Percentiles rank a stretch among this genome's conserved stretches.
These are phyloP conservation scores for Altica lythri DNA, from an alignment of 2,888 invertebrate genomes.

Conservation along the genomic window DNA sequence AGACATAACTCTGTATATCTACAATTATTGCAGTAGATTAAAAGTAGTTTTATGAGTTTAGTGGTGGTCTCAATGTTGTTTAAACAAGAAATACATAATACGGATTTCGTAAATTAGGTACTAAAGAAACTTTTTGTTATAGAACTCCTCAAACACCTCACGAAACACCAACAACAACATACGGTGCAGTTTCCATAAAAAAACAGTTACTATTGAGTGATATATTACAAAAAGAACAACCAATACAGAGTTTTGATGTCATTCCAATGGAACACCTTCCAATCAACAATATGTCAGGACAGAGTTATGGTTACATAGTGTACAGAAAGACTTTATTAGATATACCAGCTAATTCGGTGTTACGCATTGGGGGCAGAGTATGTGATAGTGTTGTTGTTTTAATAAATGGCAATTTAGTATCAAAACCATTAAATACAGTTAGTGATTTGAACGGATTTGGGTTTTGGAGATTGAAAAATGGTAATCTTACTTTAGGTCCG, in stretches of 20 bases:
- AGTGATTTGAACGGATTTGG: conserved; percentile 55
- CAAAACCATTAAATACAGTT: conserved; percentile 43
- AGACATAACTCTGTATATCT: too few relatives aligned
- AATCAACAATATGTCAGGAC: conserved; percentile 58
- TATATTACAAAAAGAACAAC: conserved; percentile 39
- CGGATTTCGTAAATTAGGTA: too few relatives aligned
- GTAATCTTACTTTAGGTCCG: conserved; percentile 45
- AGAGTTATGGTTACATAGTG: conserved; percentile 62
- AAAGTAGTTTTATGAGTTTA: too few relatives aligned
- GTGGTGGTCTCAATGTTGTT: too few relatives aligned
- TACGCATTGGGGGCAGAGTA: conserved; percentile 54
- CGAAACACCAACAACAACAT: conserved; percentile 74
- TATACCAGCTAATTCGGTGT: conserved; percentile 43
- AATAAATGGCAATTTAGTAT: conserved; percentile 54
- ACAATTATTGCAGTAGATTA: too few relatives aligned
- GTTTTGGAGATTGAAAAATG: conserved; percentile 52
- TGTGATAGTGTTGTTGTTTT: conserved; percentile 60
- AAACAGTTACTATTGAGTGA: conserved; percentile 25
- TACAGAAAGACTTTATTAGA: conserved; percentile 56
- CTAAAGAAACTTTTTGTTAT: conserved; percentile 7
- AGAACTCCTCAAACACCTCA: conserved; percentile 71
- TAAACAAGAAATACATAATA: too few relatives aligned
- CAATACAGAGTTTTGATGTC: conserved; percentile 25
- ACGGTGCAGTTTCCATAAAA: conserved; percentile 69
- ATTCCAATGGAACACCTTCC: conserved; percentile 51